Conservation (phyloP, 2,113 vertebrate genomes). For the Ifrita kowaldi region DNA sequence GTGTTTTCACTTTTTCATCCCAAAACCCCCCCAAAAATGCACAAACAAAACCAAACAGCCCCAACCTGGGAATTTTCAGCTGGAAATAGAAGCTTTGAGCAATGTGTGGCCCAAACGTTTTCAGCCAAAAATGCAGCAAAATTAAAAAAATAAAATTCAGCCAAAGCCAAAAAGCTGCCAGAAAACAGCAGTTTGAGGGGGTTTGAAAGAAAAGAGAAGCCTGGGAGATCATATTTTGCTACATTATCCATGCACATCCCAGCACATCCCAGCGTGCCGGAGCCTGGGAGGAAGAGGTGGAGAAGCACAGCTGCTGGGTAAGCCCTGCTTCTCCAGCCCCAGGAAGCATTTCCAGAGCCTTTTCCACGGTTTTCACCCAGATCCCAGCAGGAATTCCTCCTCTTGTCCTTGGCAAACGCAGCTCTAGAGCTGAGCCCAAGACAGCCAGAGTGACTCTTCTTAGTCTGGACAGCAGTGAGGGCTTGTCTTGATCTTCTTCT, state of each 20-base stretch:
- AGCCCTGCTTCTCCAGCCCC: neutral
- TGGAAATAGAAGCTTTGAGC: neutral
- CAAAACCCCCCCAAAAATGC: neutral
- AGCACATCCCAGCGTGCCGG: neutral
- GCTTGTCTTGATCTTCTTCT: neutral
- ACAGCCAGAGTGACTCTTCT: rapidly evolving
- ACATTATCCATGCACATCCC: neutral
- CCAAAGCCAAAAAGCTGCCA: neutral
- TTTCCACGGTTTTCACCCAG: neutral
- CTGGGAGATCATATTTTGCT: neutral
- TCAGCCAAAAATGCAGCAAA: neutral
- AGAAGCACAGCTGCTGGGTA: neutral
- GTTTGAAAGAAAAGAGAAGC: neutral
- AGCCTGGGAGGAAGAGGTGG: neutral
- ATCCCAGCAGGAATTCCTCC: neutral
- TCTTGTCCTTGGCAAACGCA: rapidly evolving
- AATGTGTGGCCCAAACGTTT: neutral
- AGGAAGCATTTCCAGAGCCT: neutral
- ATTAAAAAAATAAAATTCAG: neutral
- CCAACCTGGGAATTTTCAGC: neutral
- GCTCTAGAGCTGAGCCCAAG: neutral
- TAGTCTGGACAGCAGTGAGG: neutral
- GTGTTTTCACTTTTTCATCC: neutral
- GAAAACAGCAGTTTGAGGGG: neutral
- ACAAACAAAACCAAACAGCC: neutral